Base-by-base conservation (phyloP, 64 coral and sea anemone genomes). In the Orbicella faveolata region DNA sequence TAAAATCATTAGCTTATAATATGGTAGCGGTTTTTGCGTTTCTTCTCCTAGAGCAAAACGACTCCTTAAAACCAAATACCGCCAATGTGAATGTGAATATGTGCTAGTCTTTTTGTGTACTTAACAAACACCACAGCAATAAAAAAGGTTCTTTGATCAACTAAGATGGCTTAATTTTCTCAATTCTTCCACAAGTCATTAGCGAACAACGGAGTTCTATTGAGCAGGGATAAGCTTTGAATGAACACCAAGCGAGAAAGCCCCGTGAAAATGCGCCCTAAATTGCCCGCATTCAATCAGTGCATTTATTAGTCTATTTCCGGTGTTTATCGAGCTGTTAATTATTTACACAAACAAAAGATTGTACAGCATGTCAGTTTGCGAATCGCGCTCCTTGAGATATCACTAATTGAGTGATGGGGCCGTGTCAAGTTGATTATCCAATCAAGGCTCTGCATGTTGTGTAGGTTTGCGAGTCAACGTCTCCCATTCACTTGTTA, bases 281-380 rank as follows among this genome's bases (percentile, higher is more conserved):
- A 85, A 85, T 85, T 70, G 82, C 63, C 82, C n/a, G 82, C 63
- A 85, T 85, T 85, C 82, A 85, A 72, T 20, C 82, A 73, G 68
- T 85, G 61, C 82, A 23, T 85, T 85, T 72, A 33, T 85, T 70
- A 85, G 36, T 65, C 82, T 65, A 85, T 85, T 85, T 85, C 82
- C 82, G 82, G 82, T 85, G 82, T 85, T 85, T 85, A 85, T 85
- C 36, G 82, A 73, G 41, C 64, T 85, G 82, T 73, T 85, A 85
- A 85, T 85, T 85, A 85, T 85, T 85, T 73, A 85, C 65, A 52
- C 82, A 85, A 85, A 85, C 36, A 85, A 85, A 52, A 85, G 65
- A 85, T 85, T 72, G 63, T 53, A 85, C 64, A 85, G 82, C 36
- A 85, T 85, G 64, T 44, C 80, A 83, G 63, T 85, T 52, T 85